A percentile compares a stretch with the other conserved stretches of the same genome.
Conservation (phyloP, 2,888 invertebrate genomes). For the Folsomia manolachei region DNA sequence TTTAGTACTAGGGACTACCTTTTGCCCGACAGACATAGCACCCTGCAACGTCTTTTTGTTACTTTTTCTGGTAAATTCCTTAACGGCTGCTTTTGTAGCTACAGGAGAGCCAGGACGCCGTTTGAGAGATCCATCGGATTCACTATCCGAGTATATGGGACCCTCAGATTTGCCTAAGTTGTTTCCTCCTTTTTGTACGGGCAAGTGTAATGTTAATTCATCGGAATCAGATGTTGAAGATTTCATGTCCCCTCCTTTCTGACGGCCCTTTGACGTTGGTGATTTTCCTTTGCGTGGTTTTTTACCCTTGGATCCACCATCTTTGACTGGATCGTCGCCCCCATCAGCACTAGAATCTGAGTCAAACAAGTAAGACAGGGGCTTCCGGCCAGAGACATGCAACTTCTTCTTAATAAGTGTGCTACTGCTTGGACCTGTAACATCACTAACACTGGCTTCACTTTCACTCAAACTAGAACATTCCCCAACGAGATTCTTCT, state of each 20-base stretch:
- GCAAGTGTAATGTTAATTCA: constrained; percentile 55
- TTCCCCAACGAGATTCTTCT: constrained; percentile 54
- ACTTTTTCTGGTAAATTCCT: constrained; percentile 36
- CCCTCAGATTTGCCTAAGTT: constrained; percentile 22
- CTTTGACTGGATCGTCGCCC: constrained; percentile 58
- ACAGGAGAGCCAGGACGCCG: constrained; percentile 10
- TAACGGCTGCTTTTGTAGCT: constrained; percentile 29
- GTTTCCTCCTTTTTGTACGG: constrained; percentile 10
- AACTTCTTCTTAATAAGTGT: not conserved
- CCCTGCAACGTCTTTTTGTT: constrained; percentile 13
- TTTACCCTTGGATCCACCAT: constrained; percentile 55
- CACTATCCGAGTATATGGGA: constrained; percentile 74
- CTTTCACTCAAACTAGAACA: constrained; percentile 49
- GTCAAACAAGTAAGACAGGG: constrained; percentile 53
- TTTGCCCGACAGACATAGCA: constrained; percentile 19
- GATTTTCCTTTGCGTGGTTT: constrained; percentile 13
- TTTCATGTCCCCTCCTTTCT: constrained; percentile 25
- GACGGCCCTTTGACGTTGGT: constrained; percentile 7
- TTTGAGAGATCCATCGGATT: constrained; percentile 55
- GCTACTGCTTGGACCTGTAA: constrained; percentile 7
- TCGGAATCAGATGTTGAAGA: constrained; percentile 72
- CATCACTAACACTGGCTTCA: constrained; percentile 36
- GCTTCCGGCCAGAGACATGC: constrained; percentile 50
- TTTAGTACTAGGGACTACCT: constrained; percentile 49
- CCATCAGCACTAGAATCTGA: constrained; percentile 61